Conservation (phyloP, 2,113 vertebrate species). For the Osmerus eperlanus region DNA sequence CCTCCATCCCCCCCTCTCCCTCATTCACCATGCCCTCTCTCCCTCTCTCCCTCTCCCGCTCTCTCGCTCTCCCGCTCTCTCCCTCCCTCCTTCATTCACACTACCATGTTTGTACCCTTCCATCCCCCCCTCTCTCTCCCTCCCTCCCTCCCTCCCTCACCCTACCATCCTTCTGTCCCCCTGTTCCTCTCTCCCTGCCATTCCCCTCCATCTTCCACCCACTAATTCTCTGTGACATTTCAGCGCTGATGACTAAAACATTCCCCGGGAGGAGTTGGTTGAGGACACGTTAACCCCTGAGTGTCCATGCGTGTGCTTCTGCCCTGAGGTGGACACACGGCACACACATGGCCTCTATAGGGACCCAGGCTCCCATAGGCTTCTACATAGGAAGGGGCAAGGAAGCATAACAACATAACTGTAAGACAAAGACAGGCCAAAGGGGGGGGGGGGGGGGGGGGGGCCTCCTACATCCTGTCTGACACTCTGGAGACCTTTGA, state of each 20-base stretch:
- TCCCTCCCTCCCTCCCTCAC: no score
- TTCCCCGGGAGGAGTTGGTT: conserved; percentile 3
- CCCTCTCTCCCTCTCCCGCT: not conserved
- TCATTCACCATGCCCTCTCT: not conserved
- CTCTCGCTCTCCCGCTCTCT: not conserved
- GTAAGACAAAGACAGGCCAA: no score
- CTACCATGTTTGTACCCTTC: not conserved
- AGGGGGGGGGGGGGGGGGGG: not conserved
- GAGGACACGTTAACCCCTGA: conserved; percentile 2
- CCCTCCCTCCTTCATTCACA: not conserved
- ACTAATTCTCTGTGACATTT: conserved; percentile 5
- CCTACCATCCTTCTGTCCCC: no score
- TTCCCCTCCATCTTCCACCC: no score
- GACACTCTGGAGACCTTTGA: conserved; percentile 10
- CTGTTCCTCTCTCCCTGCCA: no score
- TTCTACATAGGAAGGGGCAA: no score
- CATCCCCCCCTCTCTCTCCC: no score
- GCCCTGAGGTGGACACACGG: not conserved
- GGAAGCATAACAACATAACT: no score
- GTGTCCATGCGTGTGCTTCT: not conserved
- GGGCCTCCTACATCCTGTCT: conserved; percentile 42
- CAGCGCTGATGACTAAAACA: not conserved
- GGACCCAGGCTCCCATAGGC: not conserved
- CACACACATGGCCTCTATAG: not conserved
- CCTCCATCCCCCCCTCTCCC: not conserved